Conservation (phyloP, 2,113 vertebrate genomes). For the Malurus alboscapulatus region DNA sequence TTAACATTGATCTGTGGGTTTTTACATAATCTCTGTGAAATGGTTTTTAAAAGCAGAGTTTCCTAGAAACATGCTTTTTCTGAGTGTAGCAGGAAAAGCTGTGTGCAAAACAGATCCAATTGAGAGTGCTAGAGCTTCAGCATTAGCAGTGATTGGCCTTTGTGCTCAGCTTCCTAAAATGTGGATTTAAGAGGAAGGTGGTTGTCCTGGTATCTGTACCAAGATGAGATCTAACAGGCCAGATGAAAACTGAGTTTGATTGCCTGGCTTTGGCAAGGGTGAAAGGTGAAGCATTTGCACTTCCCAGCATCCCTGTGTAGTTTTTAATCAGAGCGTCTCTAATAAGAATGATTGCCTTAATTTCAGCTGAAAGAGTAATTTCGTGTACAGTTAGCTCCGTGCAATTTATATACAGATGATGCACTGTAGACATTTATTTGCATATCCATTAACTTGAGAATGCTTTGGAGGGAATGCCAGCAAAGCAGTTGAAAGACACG, state of each 20-base stretch:
- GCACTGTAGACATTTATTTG: conserved; percentile 32
- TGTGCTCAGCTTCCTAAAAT: not conserved
- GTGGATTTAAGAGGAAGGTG: not conserved
- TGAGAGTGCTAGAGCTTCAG: not conserved
- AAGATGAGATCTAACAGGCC: not conserved
- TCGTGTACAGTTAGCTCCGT: not conserved
- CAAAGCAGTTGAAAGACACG: not conserved
- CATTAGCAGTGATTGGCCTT: not conserved
- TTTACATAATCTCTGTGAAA: not conserved
- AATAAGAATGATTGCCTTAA: not conserved
- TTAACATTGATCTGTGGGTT: not conserved
- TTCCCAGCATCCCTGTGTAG: not conserved
- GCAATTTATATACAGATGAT: conserved; percentile 32
- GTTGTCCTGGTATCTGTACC: not conserved
- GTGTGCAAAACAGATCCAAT: not conserved
- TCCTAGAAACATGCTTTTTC: not conserved
- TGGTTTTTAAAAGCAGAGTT: not conserved
- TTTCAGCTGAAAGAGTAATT: not conserved
- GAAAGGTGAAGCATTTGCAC: not conserved
- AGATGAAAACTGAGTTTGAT: not conserved
- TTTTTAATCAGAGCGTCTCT: not conserved
- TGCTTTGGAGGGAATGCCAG: conserved; percentile 43
- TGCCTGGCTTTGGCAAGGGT: not conserved
- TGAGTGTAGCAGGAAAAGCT: not conserved
- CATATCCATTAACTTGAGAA: conserved; percentile 44